Conservation (phyloP, 1,140 invertebrate genomes). For the Drosophila parvula region DNA sequence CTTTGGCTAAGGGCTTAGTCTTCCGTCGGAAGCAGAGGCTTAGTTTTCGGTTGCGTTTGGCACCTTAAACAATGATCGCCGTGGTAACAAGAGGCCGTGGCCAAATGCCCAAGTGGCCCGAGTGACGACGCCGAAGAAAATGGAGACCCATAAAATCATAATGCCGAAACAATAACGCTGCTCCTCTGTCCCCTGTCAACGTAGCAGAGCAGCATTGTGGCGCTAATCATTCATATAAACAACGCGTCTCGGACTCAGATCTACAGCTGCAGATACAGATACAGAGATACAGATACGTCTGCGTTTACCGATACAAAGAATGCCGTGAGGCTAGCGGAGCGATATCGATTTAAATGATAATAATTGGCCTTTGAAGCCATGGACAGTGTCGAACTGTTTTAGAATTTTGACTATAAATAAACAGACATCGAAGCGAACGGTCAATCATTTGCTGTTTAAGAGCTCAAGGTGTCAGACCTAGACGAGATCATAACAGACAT, state of each 20-base stretch:
- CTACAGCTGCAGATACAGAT: conserved; percentile 32
- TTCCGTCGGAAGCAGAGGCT: conserved; percentile 45
- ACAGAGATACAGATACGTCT: conserved; percentile 32
- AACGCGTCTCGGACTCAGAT: not conserved
- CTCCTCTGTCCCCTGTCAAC: conserved; percentile 17
- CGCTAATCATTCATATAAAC: conserved; percentile 69
- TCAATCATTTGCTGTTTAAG: conserved; percentile 72
- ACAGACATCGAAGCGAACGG: conserved; percentile 49
- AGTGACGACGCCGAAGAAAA: conserved; percentile 71
- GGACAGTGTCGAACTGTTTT: conserved; percentile 65
- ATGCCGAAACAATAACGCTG: conserved; percentile 39
- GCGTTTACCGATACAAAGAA: conserved; percentile 51
- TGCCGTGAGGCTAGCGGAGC: conserved; percentile 47
- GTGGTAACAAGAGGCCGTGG: conserved; percentile 24
- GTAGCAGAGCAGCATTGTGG: conserved; percentile 36
- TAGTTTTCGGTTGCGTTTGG: conserved; percentile 19
- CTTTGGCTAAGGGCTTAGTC: conserved; percentile 6
- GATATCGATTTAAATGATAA: conserved; percentile 81
- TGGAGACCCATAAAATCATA: conserved; percentile 38
- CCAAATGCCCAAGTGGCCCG: conserved; percentile 5
- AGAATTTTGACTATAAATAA: conserved; percentile 82
- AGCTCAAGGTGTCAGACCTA: conserved; percentile 71
- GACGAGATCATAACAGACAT: conserved; percentile 35
- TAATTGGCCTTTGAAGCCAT: conserved; percentile 78
- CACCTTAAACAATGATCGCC: conserved; percentile 49